Percentiles rank a stretch among this genome's conserved stretches.
phyloP scores from a whole-genome alignment of 2,888 invertebrate genomes.

The Caprella mutica region DNA sequence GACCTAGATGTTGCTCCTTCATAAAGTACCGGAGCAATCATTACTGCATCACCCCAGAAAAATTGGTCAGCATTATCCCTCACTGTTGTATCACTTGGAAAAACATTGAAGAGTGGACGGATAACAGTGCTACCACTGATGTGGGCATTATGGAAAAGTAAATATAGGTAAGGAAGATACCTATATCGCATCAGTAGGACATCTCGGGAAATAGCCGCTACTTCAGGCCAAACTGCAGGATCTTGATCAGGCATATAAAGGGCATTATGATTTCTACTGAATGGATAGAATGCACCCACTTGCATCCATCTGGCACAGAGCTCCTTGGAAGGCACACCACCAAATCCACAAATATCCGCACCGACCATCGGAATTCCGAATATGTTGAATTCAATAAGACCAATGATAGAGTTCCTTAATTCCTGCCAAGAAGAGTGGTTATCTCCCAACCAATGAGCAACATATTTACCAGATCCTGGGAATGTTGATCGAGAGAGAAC shows the following conservation, averaged over 20 bases:
- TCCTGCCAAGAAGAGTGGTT: constrained; percentile 27
- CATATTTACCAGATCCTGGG: constrained; percentile 43
- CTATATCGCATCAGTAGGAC: constrained; percentile 40
- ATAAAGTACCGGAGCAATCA: constrained; percentile 38
- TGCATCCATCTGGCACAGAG: constrained; percentile 46
- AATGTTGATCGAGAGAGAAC: constrained; percentile 34
- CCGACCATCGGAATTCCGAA: constrained; percentile 74
- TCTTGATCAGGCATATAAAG: constrained; percentile 18
- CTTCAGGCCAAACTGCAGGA: constrained; percentile 24
- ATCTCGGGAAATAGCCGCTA: constrained; percentile 33
- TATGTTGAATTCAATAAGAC: constrained; percentile 58
- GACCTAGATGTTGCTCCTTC: constrained; percentile 37
- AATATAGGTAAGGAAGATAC: constrained; percentile 45
- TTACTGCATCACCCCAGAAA: constrained; percentile 41
- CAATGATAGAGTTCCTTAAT: constrained; percentile 20
- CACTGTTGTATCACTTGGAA: constrained; percentile 35
- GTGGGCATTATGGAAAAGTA: constrained; percentile 40
- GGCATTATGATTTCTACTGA: constrained; percentile 19
- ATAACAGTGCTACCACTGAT: constrained; percentile 39
- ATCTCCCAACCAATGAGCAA: constrained; percentile 78
- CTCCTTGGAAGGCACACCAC: constrained; percentile 38
- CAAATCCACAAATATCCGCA: constrained; percentile 48
- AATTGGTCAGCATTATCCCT: constrained; percentile 37
- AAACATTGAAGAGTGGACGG: constrained; percentile 38
- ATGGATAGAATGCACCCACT: constrained; percentile 44